Percentiles rank a stretch among this genome's conserved stretches.
These are phyloP conservation scores for Homalodisca vitripennis DNA, from an alignment of 1,140 invertebrate genomes.

Conservation along the genomic window DNA sequence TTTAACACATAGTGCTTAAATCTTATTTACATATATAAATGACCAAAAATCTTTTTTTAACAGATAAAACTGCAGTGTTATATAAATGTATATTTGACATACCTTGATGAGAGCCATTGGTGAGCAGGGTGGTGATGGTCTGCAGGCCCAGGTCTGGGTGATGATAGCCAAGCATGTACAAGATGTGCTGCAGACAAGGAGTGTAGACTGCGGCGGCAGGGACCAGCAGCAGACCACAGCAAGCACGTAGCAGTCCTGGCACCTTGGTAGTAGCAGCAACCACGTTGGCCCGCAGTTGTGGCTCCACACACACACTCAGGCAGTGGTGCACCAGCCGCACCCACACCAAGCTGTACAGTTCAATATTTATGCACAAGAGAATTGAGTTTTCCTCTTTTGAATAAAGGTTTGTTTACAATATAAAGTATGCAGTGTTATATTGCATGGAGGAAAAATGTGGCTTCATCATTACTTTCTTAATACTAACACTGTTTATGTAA, in stretches of 20 bases:
- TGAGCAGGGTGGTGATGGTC: conserved; percentile 58
- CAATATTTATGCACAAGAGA: too few species aligned
- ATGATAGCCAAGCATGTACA: conserved; percentile 61
- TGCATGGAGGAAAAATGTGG: too few species aligned
- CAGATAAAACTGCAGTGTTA: too few species aligned
- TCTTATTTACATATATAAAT: too few species aligned
- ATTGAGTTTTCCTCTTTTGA: too few species aligned
- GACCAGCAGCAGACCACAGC: conserved; percentile 70
- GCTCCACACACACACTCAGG: conserved; percentile 53
- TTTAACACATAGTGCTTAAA: too few species aligned
- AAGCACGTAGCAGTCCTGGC: conserved; percentile 68
- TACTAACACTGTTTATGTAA: too few species aligned
- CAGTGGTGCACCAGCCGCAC: conserved; percentile 66
- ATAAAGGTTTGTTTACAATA: too few species aligned
- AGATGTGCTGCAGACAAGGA: conserved; percentile 61
- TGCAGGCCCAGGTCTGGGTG: conserved; percentile 58
- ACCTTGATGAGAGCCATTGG: conserved; percentile 43
- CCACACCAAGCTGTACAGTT: conserved; percentile 60
- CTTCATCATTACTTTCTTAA: too few species aligned
- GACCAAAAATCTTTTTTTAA: too few species aligned
- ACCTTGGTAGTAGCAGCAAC: conserved; percentile 63
- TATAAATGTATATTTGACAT: too few species aligned
- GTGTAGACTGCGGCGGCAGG: conserved; percentile 61
- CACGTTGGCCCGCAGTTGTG: conserved; percentile 48
- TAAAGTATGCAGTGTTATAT: too few species aligned